Evolutionary conservation across 2,888 invertebrate species (phyloP).

Genomic region (Sphaerophoria rueppellii): DNA sequence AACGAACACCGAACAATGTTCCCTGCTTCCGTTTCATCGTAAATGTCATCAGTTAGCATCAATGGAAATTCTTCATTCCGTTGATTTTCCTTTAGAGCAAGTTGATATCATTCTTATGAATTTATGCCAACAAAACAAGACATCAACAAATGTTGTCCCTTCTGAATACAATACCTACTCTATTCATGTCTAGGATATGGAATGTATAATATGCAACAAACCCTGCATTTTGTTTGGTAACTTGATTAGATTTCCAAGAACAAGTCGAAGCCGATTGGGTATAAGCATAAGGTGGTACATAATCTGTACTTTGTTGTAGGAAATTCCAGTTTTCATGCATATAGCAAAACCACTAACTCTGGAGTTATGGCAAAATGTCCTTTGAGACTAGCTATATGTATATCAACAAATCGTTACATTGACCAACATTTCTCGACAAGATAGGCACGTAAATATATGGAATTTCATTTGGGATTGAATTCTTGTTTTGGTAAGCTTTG

Average conservation of each 20-base stretch:
- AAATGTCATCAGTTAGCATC: neutral
- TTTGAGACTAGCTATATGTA: too few species aligned
- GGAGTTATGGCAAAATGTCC: too few species aligned
- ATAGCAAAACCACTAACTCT: too few species aligned
- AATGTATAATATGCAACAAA: constrained; percentile 32
- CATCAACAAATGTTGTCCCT: neutral
- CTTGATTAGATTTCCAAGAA: constrained; percentile 14
- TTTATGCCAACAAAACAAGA: neutral
- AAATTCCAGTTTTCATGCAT: neutral
- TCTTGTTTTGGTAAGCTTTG: too few species aligned
- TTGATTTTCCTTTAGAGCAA: neutral
- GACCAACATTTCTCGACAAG: too few species aligned
- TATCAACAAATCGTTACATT: too few species aligned
- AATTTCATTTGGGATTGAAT: too few species aligned
- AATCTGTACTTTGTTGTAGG: neutral
- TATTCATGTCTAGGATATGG: constrained; percentile 4
- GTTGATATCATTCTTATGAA: neutral
- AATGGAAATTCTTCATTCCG: constrained; percentile 3
- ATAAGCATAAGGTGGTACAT: neutral
- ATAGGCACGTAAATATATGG: too few species aligned
- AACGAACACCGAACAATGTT: neutral
- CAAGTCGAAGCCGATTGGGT: neutral
- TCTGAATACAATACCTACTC: neutral
- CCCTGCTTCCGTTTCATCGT: neutral
- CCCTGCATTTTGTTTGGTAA: constrained; percentile 23